Base-by-base conservation (phyloP, 2,797 vertebrate species). In the Catamblyrhynchus diadema region DNA sequence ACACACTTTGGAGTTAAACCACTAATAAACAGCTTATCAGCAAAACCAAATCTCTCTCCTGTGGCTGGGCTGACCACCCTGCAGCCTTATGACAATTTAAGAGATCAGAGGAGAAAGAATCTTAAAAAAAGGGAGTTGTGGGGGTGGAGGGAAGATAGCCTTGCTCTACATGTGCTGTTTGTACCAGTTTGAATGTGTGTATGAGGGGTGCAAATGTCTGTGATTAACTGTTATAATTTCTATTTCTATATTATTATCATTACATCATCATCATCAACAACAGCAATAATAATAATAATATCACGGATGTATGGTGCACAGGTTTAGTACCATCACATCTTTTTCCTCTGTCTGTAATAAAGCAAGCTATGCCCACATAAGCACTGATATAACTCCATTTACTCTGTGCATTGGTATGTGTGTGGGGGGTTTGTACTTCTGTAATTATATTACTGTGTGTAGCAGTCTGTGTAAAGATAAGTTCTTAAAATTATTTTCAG, bases 401-500 rank as follows among this genome's bases (percentile, higher is more conserved):
- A 60, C 32, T 56, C 27, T 66, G 24, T 73, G 28, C 47, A 48
- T 70, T 89, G 57, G 12, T 62, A 39, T n/a, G 61, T 51, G 42
- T 56, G 71, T 8, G 59, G 0, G 67, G 37, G 50, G 45, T 74
- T 88, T 90, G 79, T 81, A 78, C 54, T 78, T 62, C 59, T 90
- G 47, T 84, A 86, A 90, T 78, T 91, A 67, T 62, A 86, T 80
- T 54, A 65, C 50, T 39, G 22, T 65, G 17, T 48, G 33, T 70
- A 88, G 61, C 61, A 86, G 77, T 48, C 80, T 94, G 65, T 33
- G 47, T 79, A 72, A 90, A 89, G 64, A 45, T 35, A 73, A 75
- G 39, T 75, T 88, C 80, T 75, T 72, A 77, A 92, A 64, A 81
- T 56, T 87, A 78, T 85, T 93, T 91, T 82, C 67, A 51, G 77